phyloP scores from a whole-genome alignment of 37 sponge, comb jelly and placozoan species.

The Ephydatia muelleri region DNA sequence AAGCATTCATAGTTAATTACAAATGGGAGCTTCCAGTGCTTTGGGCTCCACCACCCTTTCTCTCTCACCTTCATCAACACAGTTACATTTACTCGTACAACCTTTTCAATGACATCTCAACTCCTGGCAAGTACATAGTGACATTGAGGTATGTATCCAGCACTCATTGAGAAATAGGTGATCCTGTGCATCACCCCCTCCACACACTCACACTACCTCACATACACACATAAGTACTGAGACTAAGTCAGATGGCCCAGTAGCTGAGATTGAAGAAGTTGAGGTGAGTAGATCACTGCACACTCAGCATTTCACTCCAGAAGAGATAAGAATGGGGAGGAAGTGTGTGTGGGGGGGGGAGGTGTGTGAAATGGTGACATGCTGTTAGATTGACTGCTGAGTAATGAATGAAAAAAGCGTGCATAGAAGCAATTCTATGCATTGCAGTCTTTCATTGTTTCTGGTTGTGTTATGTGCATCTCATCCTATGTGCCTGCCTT shows the following conservation, averaged over 20 bases:
- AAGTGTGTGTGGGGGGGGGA: background rate
- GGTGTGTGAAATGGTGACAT: background rate
- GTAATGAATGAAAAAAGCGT: too few relatives aligned
- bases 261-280: background rate
- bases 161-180: background rate
- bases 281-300: background rate
- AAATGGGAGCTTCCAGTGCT: too few relatives aligned
- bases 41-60: background rate
- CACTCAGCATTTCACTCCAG: background rate
- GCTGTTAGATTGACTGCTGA: too few relatives aligned
- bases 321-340: background rate
- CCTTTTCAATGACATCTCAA: slow-evolving; percentile 32
- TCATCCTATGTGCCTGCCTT: too few relatives aligned
- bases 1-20: too few relatives aligned
- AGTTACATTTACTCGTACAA: slow-evolving; percentile 39
- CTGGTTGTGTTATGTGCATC: too few relatives aligned
- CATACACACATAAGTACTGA: too few relatives aligned
- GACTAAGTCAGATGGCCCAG: slow-evolving; percentile 6
- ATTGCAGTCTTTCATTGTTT: too few relatives aligned
- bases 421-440: too few relatives aligned
- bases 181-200: background rate
- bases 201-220: too few relatives aligned
- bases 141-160: slow-evolving; percentile 21
- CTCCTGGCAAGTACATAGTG: slow-evolving; percentile 43
- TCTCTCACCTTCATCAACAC: background rate